Evolutionary conservation across 2,797 vertebrate genomes (phyloP), one percentile per base, ranked within the genome.

Genomic region (Netta rufina): DNA sequence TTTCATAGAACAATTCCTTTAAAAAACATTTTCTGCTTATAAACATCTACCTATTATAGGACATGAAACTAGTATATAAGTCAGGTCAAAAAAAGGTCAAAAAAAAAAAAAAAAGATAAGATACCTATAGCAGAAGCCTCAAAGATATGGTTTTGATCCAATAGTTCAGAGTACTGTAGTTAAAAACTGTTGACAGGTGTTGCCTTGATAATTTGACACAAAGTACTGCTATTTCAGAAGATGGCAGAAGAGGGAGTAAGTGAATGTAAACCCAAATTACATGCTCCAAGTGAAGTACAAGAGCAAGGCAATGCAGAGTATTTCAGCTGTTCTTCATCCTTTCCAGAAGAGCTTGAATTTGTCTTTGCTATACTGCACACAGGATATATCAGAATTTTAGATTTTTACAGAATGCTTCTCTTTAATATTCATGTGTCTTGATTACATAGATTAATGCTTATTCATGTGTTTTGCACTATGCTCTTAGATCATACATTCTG

Each of bases 201-300:
- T 77, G 33, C 65, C 51, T 83, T 84, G 21, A 58, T 56, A 72
- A 83, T 49, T 65, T 76, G 72, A 65, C n/a, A 83, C 28, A 36
- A 85, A 24, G 61, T 54, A 89, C 32, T 64, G 73, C 51, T 69
- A 49, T 95, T 93, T 93, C 75, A 69, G 87, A 93, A 95, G 65
- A 80, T 32, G 89, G 87, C 95, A 93, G 91, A 86, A 97, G 84
- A 96, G 73, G 22, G 25, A n/a, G 36, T 61, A 86, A 90, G 72
- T 91, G 92, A 96, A 95, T 87, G 41, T 64, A 61, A 79, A 92
- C 47, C 47, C 6, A 33, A 73, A 94, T 78, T 72, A 85, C 30
- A 32, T 75, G 60, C 79, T 96, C 84, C 87, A 81, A 1, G 9
- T 76, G 81, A 93, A 83, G 62, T 45, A 67, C 25, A 94, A 90